These are phyloP conservation scores for Callinectes sapidus DNA, from an alignment of 2,888 invertebrate species.

Conservation along the genomic window DNA sequence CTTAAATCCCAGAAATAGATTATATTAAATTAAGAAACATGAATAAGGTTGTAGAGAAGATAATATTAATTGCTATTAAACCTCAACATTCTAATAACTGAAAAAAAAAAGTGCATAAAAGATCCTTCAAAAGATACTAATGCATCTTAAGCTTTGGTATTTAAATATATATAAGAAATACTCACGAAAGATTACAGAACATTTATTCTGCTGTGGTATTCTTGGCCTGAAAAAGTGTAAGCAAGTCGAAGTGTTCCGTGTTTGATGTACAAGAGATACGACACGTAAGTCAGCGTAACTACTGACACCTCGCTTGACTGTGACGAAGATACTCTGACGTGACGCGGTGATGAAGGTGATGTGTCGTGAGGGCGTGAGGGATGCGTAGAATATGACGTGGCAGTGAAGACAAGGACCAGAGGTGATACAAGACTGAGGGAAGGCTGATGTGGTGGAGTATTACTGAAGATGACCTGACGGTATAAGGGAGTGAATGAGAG, in stretches of 20 bases:
- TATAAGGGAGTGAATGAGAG: background rate
- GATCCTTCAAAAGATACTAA: no score
- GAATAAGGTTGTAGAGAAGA: no score
- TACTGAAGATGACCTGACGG: background rate
- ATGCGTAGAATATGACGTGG: background rate
- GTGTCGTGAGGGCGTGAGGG: conserved; percentile 3
- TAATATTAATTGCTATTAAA: no score
- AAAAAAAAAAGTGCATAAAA: no score
- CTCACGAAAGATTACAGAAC: no score
- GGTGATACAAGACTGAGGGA: background rate
- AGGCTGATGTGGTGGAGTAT: background rate
- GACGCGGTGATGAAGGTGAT: background rate
- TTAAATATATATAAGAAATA: no score
- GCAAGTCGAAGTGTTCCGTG: background rate
- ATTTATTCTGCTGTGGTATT: no score
- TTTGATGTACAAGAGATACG: background rate
- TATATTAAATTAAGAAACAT: no score
- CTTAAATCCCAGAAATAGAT: background rate
- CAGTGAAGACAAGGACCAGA: background rate
- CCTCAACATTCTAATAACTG: no score
- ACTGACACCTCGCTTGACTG: background rate
- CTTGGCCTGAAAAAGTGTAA: no score
- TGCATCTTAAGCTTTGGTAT: no score
- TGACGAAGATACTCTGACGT: background rate
- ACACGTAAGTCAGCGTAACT: background rate